phyloP scores from a whole-genome alignment of 1,140 invertebrate species.

The Magallana gigas region DNA sequence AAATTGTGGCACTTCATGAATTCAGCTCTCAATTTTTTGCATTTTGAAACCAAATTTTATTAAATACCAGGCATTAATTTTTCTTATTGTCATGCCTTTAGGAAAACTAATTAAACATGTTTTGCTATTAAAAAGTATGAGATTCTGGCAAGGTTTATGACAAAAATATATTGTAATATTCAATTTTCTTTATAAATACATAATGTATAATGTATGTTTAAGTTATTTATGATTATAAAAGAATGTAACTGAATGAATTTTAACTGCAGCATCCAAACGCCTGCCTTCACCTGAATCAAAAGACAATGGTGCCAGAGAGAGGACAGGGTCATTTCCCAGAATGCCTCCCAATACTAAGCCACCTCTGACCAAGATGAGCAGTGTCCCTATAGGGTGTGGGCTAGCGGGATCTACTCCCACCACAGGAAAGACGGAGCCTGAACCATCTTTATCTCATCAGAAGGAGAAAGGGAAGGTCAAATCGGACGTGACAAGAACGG shows the following conservation, averaged over 20 bases:
- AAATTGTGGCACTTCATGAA: no score
- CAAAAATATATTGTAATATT: no score
- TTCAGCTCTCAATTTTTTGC: no score
- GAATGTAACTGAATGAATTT: not conserved
- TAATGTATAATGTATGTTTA: no score
- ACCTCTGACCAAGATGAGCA: not conserved
- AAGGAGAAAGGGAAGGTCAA: not conserved
- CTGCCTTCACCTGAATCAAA: not conserved
- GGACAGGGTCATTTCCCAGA: not conserved
- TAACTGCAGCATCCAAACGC: not conserved
- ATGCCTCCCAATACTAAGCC: not conserved
- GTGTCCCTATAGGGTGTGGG: constrained; percentile 10
- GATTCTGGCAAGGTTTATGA: no score
- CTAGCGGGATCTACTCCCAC: not conserved
- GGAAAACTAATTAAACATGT: no score
- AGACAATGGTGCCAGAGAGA: not conserved
- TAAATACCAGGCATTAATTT: no score
- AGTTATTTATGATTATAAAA: not conserved
- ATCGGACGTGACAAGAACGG: not conserved
- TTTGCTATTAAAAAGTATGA: no score
- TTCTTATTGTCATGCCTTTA: no score
- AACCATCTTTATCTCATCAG: not conserved
- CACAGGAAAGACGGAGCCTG: not conserved
- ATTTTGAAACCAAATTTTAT: no score
- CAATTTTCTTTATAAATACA: no score